Conservation (phyloP, 2,797 vertebrate species). For the Naso thynnoides region DNA sequence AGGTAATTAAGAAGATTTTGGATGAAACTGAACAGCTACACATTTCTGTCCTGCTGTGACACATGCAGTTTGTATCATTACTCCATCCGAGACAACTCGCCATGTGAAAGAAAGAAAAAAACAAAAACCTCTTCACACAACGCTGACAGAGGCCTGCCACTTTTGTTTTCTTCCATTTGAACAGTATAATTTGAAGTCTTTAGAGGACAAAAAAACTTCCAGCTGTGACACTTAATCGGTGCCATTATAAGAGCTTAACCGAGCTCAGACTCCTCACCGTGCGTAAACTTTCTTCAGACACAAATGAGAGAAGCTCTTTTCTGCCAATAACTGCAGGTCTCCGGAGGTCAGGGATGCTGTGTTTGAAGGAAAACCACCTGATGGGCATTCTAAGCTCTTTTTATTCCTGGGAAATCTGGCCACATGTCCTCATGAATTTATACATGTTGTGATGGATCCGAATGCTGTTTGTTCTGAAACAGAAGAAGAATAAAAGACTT, state of each 20-base stretch:
- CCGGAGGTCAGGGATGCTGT: conserved; percentile 16
- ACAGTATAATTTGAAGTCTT: conserved; percentile 14
- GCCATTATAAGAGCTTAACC: conserved; percentile 37
- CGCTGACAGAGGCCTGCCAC: background rate
- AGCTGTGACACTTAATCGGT: conserved; percentile 25
- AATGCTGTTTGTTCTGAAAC: conserved; percentile 9
- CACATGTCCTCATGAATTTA: conserved; percentile 9
- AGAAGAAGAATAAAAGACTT: background rate
- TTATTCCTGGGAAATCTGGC: background rate
- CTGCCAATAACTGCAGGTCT: conserved; percentile 31
- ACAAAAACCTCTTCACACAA: too few species aligned
- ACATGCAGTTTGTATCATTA: conserved; percentile 9
- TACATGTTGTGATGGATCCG: conserved; percentile 10
- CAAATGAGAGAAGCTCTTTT: too few species aligned
- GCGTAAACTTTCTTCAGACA: too few species aligned
- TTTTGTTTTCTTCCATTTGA: conserved; percentile 5
- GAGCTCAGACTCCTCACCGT: conserved; percentile 10
- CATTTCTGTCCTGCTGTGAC: conserved; percentile 30
- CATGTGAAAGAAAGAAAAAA: background rate
- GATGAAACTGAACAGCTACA: background rate
- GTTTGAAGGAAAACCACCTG: conserved; percentile 38
- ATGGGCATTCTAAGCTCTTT: conserved; percentile 22
- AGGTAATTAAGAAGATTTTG: background rate
- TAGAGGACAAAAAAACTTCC: background rate
- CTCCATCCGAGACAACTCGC: background rate